These are phyloP conservation scores for Julus scandinavius DNA, from an alignment of 2,888 invertebrate species.

Conservation along the genomic window DNA sequence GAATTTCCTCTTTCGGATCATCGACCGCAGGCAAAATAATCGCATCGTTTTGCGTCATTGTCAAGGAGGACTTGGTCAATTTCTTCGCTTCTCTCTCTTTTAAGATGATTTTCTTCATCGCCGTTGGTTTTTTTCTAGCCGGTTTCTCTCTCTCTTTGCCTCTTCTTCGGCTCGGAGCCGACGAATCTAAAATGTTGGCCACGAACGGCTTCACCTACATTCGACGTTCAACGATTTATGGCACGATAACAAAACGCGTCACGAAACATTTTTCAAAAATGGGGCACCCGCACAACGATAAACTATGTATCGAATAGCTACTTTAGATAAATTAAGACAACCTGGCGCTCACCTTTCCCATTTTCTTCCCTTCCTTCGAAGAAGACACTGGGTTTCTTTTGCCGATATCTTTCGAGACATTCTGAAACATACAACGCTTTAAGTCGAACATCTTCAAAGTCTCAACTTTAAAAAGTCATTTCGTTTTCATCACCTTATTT, in stretches of 20 bases:
- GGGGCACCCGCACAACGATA: no score
- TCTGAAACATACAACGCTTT: background rate
- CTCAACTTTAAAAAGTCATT: background rate
- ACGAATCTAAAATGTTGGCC: conserved; percentile 64
- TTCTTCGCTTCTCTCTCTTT: conserved; percentile 62
- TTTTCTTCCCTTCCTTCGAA: background rate
- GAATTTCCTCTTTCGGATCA: background rate
- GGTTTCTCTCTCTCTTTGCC: conserved; percentile 69
- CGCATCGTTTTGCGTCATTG: background rate
- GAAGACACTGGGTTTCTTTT: background rate
- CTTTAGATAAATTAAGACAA: background rate
- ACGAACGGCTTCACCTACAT: conserved; percentile 53
- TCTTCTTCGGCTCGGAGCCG: conserved; percentile 65
- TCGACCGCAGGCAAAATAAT: no score
- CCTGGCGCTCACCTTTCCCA: background rate
- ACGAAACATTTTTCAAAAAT: background rate
- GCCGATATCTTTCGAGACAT: background rate
- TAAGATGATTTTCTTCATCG: conserved; percentile 66
- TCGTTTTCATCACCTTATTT: background rate
- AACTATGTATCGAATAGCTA: no score
- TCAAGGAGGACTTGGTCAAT: background rate
- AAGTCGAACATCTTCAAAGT: background rate
- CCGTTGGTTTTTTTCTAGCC: conserved; percentile 67
- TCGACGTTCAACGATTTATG: background rate
- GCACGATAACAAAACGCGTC: background rate